A percentile compares a stretch with the other conserved stretches of the same genome.
Conservation (phyloP, 2,113 vertebrate species). For the Bambusicola thoracicus region DNA sequence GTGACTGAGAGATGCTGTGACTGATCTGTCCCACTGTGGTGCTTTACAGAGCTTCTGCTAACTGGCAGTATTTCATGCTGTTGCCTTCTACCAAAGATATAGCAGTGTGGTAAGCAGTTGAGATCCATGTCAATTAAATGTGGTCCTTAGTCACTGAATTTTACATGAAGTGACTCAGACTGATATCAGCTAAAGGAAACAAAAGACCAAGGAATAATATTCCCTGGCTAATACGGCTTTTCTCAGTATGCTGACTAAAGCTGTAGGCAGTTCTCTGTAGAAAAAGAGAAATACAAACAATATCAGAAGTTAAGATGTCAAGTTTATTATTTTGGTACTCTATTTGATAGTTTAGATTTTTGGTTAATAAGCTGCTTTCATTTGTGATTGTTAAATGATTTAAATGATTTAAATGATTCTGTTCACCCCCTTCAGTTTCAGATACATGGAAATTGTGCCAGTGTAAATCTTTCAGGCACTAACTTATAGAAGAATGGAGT, state of each 20-base stretch:
- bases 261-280: not conserved
- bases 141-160: not conserved
- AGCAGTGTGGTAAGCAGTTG: not conserved
- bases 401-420: conserved; percentile 29
- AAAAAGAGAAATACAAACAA: not conserved
- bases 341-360: conserved; percentile 8
- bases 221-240: not conserved
- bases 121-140: not conserved
- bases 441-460: not conserved
- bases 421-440: not conserved
- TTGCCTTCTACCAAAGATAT: not conserved
- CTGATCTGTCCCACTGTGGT: not conserved
- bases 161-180: not conserved
- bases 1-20: not conserved
- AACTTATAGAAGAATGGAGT: not conserved
- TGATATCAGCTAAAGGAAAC: not conserved
- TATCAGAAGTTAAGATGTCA: not conserved
- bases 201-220: not conserved
- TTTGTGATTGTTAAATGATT: not conserved
- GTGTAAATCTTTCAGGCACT: not conserved
- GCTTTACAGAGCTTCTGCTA: not conserved
- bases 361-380: conserved; percentile 21
- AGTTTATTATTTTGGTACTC: not conserved
- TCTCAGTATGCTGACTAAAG: not conserved
- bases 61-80: not conserved